phyloP scores from a whole-genome alignment of 2,888 invertebrate genomes.

The Papilio elwesi region DNA sequence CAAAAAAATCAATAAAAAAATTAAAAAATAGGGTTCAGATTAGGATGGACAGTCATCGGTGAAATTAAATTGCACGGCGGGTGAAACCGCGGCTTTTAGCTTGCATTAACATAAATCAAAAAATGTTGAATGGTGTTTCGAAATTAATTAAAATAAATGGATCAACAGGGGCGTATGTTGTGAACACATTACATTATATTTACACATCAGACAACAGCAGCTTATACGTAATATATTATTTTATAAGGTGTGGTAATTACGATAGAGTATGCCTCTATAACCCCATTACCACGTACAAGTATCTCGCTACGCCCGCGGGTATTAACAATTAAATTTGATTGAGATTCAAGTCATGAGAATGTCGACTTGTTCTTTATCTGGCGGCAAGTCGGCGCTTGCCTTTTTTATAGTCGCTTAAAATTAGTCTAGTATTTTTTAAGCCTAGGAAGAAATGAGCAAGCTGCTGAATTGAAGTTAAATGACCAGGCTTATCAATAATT shows the following conservation, averaged over 20 bases:
- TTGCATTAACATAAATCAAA: too few relatives aligned
- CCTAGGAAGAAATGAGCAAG: not conserved
- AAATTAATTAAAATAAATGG: not conserved
- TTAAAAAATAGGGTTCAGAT: too few relatives aligned
- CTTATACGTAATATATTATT: slow-evolving; percentile 20
- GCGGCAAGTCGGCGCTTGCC: slow-evolving; percentile 3
- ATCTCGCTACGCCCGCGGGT: slow-evolving; percentile 48
- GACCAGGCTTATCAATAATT: too few relatives aligned
- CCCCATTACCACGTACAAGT: slow-evolving; percentile 30
- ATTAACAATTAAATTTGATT: slow-evolving; percentile 49
- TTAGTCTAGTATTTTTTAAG: slow-evolving; percentile 1
- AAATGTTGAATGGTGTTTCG: too few relatives aligned
- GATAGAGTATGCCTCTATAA: slow-evolving; percentile 21
- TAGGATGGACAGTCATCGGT: too few relatives aligned
- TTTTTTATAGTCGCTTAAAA: slow-evolving; percentile 22
- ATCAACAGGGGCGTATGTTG: not conserved
- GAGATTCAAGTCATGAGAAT: slow-evolving; percentile 47
- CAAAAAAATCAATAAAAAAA: too few relatives aligned
- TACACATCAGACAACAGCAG: not conserved
- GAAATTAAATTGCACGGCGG: too few relatives aligned
- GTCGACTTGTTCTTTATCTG: slow-evolving; percentile 47
- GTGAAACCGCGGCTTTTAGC: too few relatives aligned
- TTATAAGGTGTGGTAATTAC: slow-evolving; percentile 40
- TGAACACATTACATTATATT: slow-evolving; percentile 4
- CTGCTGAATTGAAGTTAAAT: too few relatives aligned